These are phyloP conservation scores for Labeo catla DNA, from an alignment of 2,113 vertebrate genomes.

Conservation along the genomic window DNA sequence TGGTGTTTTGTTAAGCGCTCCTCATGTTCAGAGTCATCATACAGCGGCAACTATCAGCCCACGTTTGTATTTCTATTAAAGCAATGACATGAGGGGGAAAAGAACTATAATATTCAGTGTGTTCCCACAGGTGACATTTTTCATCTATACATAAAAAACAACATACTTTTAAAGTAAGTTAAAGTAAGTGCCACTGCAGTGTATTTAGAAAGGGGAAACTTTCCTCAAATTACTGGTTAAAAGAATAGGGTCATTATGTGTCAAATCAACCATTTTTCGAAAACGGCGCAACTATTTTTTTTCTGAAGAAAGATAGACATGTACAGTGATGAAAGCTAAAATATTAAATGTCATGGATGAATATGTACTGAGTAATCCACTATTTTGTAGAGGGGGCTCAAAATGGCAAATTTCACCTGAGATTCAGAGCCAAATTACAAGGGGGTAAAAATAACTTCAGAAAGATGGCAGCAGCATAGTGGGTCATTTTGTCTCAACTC, in stretches of 20 bases:
- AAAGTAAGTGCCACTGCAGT: background rate
- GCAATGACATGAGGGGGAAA: background rate
- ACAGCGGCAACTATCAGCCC: slow-evolving; percentile 3
- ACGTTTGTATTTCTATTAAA: background rate
- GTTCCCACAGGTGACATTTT: background rate
- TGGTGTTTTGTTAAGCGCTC: slow-evolving; percentile 19
- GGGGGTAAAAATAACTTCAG: too few species aligned
- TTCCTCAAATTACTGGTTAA: background rate
- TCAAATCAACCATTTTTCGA: too few species aligned
- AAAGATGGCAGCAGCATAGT: too few species aligned
- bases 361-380: too few species aligned
- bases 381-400: too few species aligned
- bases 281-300: too few species aligned
- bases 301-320: too few species aligned
- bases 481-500: too few species aligned
- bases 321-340: too few species aligned
- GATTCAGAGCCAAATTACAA: too few species aligned
- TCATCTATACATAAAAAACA: background rate
- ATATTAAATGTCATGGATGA: too few species aligned
- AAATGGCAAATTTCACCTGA: too few species aligned
- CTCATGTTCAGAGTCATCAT: slow-evolving; percentile 19
- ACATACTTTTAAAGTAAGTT: background rate
- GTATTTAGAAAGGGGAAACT: background rate
- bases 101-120: background rate
- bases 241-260: background rate